A percentile compares a stretch with the other conserved stretches of the same genome.
Conservation (phyloP, 2,797 vertebrate species). For the Arnoldichthys spilopterus region DNA sequence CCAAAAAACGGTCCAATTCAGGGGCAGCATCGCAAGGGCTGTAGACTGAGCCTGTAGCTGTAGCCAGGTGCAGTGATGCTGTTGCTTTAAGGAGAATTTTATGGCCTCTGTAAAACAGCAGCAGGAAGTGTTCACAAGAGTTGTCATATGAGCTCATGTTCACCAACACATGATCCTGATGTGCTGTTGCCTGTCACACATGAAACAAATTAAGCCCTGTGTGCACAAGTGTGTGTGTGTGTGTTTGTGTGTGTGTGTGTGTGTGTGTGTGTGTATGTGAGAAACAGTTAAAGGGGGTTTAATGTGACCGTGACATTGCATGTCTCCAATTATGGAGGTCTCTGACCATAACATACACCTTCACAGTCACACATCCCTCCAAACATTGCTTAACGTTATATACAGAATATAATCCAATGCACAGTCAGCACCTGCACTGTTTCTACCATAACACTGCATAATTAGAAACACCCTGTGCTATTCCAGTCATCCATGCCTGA, state of each 20-base stretch:
- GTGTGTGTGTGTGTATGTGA: slow-evolving; percentile 11
- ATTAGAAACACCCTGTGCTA: slow-evolving; percentile 68
- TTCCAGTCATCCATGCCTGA: slow-evolving; percentile 60
- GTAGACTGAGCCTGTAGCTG: slow-evolving; percentile 5
- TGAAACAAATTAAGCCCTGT: slow-evolving; percentile 38
- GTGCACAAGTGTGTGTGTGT: no score
- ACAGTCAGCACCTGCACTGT: slow-evolving; percentile 41
- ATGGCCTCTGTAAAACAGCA: slow-evolving; percentile 52
- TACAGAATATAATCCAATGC: slow-evolving; percentile 29
- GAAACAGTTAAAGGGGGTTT: slow-evolving; percentile 27
- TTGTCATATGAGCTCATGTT: slow-evolving; percentile 44
- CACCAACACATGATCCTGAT: slow-evolving; percentile 29
- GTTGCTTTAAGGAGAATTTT: slow-evolving; percentile 38
- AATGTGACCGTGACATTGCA: slow-evolving; percentile 23
- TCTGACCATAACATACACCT: slow-evolving; percentile 28
- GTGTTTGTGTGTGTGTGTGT: no score
- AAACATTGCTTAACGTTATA: slow-evolving; percentile 33
- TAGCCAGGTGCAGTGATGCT: slow-evolving; percentile 25
- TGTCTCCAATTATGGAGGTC: slow-evolving; percentile 12
- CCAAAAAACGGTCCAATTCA: not conserved
- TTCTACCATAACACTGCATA: slow-evolving; percentile 64
- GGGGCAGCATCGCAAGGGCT: not conserved
- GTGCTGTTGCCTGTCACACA: slow-evolving; percentile 32
- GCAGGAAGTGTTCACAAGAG: slow-evolving; percentile 45
- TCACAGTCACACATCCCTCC: slow-evolving; percentile 20